Percentiles rank a stretch among this genome's conserved stretches.
phyloP scores from a whole-genome alignment of 2,888 invertebrate genomes.

The Meta bourneti region DNA sequence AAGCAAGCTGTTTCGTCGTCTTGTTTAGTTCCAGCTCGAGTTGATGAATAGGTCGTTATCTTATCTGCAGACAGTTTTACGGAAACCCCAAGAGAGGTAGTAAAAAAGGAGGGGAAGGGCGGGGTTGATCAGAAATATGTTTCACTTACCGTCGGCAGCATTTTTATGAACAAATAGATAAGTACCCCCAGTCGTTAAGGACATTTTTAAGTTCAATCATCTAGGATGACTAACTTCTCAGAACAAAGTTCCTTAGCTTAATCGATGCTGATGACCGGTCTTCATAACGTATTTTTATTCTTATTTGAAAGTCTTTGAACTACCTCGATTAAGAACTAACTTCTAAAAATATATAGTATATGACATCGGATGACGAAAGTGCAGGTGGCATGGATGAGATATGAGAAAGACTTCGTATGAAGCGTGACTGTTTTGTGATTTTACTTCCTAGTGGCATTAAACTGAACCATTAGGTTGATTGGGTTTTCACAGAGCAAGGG shows the following conservation, averaged over 20 bases:
- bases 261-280: neutral
- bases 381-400: too few species aligned
- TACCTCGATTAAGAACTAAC: neutral
- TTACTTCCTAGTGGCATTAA: too few species aligned
- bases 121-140: neutral
- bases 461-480: too few species aligned
- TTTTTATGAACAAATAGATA: neutral
- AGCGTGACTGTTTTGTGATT: too few species aligned
- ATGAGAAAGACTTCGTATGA: too few species aligned
- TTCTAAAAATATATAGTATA: too few species aligned
- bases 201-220: neutral
- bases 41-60: constrained; percentile 64
- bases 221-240: neutral
- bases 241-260: neutral
- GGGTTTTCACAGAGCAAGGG: too few species aligned
- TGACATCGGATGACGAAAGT: too few species aligned
- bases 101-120: neutral
- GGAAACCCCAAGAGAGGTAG: neutral
- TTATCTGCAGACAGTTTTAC: constrained; percentile 23
- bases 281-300: neutral
- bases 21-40: neutral
- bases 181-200: neutral
- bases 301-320: neutral
- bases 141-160: neutral
- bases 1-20: neutral